Percentiles rank a stretch among this genome's conserved stretches.
These are phyloP conservation scores for Thymelicus sylvestris DNA, from an alignment of 2,888 invertebrate species.

Conservation along the genomic window DNA sequence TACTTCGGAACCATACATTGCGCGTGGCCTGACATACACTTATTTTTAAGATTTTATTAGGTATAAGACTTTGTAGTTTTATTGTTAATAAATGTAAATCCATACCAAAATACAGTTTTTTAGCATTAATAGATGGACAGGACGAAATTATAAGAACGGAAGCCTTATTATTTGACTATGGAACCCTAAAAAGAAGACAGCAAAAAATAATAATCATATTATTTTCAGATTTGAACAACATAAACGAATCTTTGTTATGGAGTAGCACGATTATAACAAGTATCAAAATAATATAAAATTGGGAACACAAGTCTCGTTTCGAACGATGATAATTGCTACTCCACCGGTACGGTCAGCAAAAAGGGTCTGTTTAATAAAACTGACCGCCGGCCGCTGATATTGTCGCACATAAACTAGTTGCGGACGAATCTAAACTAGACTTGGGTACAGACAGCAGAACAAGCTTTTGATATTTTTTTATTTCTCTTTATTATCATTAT, in stretches of 20 bases:
- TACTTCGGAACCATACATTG: too few relatives aligned
- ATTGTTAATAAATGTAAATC: too few relatives aligned
- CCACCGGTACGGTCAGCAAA: constrained; percentile 30
- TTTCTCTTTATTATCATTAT: not conserved
- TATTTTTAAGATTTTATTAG: too few relatives aligned
- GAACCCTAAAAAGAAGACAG: too few relatives aligned
- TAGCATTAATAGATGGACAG: too few relatives aligned
- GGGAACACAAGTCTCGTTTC: constrained; percentile 9
- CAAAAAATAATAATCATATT: too few relatives aligned
- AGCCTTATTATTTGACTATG: too few relatives aligned
- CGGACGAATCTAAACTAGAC: constrained; percentile 43
- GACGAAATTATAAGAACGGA: too few relatives aligned
- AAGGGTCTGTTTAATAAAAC: constrained; percentile 38
- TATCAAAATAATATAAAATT: constrained; percentile 15
- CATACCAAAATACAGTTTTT: too few relatives aligned
- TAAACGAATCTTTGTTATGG: not conserved
- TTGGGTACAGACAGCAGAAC: constrained; percentile 29
- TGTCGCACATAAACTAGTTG: constrained; percentile 46
- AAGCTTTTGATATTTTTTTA: not conserved
- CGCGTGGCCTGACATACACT: too few relatives aligned
- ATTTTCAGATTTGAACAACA: not conserved
- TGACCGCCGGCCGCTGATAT: constrained; percentile 42
- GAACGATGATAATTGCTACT: constrained; percentile 28
- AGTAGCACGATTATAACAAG: not conserved
- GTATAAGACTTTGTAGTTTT: too few relatives aligned